Conservation (phyloP, 2,888 invertebrate genomes). For the Perdita meconis region DNA sequence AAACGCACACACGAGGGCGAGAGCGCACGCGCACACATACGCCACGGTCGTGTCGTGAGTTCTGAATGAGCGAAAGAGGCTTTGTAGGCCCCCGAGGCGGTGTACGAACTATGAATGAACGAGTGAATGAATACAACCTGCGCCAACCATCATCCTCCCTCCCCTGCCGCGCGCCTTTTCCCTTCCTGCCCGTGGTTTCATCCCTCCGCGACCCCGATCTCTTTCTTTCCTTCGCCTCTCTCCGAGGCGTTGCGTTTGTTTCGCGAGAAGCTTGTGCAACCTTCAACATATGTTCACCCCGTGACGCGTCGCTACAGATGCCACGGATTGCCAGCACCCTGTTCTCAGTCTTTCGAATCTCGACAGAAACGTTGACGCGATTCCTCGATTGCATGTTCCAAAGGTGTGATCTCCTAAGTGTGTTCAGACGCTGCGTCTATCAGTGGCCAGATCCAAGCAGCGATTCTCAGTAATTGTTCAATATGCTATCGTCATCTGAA, state of each 20-base stretch:
- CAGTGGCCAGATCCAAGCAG: too few relatives aligned
- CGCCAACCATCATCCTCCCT: constrained; percentile 66
- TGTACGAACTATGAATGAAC: constrained; percentile 79
- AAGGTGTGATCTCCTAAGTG: too few relatives aligned
- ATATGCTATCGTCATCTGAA: too few relatives aligned
- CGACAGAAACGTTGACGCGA: too few relatives aligned
- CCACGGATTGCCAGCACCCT: too few relatives aligned
- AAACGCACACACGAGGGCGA: constrained; percentile 38
- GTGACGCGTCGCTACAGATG: background rate
- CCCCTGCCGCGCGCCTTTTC: constrained; percentile 45
- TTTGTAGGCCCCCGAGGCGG: constrained; percentile 72
- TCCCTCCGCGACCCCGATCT: constrained; percentile 54
- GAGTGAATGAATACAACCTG: constrained; percentile 82
- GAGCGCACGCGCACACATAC: constrained; percentile 35
- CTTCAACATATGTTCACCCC: constrained; percentile 29
- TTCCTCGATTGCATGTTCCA: too few relatives aligned
- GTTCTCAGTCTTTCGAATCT: background rate
- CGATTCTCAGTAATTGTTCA: too few relatives aligned
- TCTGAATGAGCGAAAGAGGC: constrained; percentile 75
- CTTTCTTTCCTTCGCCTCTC: constrained; percentile 41
- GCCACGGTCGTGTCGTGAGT: constrained; percentile 72
- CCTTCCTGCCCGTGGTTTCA: constrained; percentile 48
- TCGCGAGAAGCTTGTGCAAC: constrained; percentile 44
- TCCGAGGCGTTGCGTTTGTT: constrained; percentile 40
- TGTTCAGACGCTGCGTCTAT: too few relatives aligned